Evolutionary conservation across 2,888 invertebrate species (phyloP).

Genomic region (Cosmorhoe ocellata): DNA sequence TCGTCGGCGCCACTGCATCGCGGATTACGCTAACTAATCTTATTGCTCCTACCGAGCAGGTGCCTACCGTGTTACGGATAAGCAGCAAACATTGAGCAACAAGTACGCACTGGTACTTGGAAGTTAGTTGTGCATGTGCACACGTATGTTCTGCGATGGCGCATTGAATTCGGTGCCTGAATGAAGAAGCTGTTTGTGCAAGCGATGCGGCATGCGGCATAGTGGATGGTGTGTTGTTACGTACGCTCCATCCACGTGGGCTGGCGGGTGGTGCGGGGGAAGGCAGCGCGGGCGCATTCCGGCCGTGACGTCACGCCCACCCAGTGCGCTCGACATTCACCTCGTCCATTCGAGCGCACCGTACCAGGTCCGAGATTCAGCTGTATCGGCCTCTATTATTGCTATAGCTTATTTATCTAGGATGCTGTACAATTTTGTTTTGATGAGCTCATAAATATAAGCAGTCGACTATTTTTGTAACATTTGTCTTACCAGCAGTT

Average conservation of each 20-base stretch:
- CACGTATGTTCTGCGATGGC: constrained; percentile 31
- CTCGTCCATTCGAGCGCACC: constrained; percentile 55
- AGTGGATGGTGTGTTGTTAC: constrained; percentile 51
- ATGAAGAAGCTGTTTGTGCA: constrained; percentile 54
- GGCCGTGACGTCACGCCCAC: constrained; percentile 81
- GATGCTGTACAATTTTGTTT: constrained; percentile 51
- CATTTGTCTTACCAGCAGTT: too few species aligned
- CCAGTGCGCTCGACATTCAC: constrained; percentile 77
- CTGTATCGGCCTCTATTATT: constrained; percentile 67
- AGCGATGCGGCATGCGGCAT: constrained; percentile 47
- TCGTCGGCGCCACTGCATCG: constrained; percentile 62
- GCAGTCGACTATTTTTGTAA: not conserved
- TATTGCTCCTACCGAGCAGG: constrained; percentile 44
- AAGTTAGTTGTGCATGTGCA: too few species aligned
- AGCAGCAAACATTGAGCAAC: constrained; percentile 29
- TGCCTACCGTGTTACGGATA: constrained; percentile 4
- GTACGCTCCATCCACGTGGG: constrained; percentile 75
- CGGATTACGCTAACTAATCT: constrained; percentile 63
- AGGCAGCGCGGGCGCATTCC: constrained; percentile 75
- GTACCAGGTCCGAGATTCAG: constrained; percentile 47
- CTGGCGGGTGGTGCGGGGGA: constrained; percentile 41
- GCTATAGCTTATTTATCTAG: constrained; percentile 64
- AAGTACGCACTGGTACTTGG: constrained; percentile 9
- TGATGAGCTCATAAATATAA: constrained; percentile 34
- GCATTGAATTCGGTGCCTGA: constrained; percentile 57